These are phyloP conservation scores for Myripristis jacobus DNA, from an alignment of 2,797 vertebrate species.

Conservation along the genomic window DNA sequence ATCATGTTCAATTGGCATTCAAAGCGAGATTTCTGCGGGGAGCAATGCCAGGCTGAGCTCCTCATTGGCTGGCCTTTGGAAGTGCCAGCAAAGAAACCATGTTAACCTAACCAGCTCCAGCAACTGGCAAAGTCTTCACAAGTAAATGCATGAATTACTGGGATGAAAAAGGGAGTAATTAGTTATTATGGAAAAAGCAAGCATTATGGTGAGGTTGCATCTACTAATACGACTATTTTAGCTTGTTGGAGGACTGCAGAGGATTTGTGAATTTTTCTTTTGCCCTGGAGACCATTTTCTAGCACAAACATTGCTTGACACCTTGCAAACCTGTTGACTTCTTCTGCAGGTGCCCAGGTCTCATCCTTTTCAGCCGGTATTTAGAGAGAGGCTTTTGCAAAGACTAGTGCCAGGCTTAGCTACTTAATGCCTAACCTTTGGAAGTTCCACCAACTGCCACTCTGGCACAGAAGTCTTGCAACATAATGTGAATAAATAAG, in stretches of 20 bases:
- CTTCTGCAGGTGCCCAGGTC: neutral
- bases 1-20: slow-evolving; percentile 62
- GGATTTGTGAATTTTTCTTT: neutral
- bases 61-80: slow-evolving; percentile 56
- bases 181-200: slow-evolving; percentile 29
- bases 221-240: neutral
- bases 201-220: neutral
- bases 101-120: slow-evolving; percentile 44
- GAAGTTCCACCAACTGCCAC: slow-evolving; percentile 35
- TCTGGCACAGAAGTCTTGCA: slow-evolving; percentile 11
- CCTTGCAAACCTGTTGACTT: slow-evolving; percentile 26
- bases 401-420: slow-evolving; percentile 26
- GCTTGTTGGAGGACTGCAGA: neutral
- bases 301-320: slow-evolving; percentile 6
- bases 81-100: slow-evolving; percentile 46
- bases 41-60: slow-evolving; percentile 47
- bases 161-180: slow-evolving; percentile 38
- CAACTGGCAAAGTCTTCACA: slow-evolving; percentile 21
- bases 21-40: slow-evolving; percentile 49
- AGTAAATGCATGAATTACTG: slow-evolving; percentile 45
- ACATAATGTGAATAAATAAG: slow-evolving; percentile 43
- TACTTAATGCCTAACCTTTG: slow-evolving; percentile 57
- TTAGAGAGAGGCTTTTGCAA: slow-evolving; percentile 24
- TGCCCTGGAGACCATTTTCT: slow-evolving; percentile 3
- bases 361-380: slow-evolving; percentile 39